phyloP scores from a whole-genome alignment of 1,140 invertebrate species.

The Megalonaias nervosa region DNA sequence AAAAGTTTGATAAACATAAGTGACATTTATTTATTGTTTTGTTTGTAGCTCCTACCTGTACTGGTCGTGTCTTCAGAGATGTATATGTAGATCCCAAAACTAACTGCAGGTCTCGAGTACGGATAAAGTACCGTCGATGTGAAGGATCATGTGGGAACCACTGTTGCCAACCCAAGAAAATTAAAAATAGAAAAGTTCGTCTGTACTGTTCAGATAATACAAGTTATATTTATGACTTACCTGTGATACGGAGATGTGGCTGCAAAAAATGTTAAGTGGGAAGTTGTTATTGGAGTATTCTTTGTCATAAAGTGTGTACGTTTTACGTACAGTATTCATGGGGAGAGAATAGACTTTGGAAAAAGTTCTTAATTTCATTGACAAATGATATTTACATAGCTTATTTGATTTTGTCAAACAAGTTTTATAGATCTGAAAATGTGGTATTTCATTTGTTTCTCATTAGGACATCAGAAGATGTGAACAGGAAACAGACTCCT shows the following conservation, averaged over 20 bases:
- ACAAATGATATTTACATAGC: too few species aligned
- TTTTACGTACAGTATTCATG: too few species aligned
- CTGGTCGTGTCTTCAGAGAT: conserved; percentile 54
- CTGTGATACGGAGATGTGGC: conserved; percentile 92
- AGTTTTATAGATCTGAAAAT: too few species aligned
- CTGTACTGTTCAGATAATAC: conserved; percentile 93
- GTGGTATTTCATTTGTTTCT: too few species aligned
- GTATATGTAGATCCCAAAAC: conserved; percentile 65
- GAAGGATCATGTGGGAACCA: conserved; percentile 70
- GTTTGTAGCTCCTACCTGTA: conserved; percentile 60
- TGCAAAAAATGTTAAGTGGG: conserved; percentile 50
- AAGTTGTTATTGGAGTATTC: too few species aligned
- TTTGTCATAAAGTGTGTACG: too few species aligned
- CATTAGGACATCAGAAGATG: too few species aligned
- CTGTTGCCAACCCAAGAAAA: conserved; percentile 93
- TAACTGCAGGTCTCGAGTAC: conserved; percentile 58
- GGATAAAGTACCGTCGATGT: conserved; percentile 64
- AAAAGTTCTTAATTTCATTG: too few species aligned
- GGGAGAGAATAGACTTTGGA: too few species aligned
- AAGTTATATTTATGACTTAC: conserved; percentile 94
- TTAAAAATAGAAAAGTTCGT: conserved; percentile 92
- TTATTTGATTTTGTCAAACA: too few species aligned
- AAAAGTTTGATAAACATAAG: too few species aligned
- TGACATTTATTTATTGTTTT: neutral
- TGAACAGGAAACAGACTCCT: too few species aligned